Conservation (phyloP, 2,113 vertebrate species). For the Melozone crissalis region DNA sequence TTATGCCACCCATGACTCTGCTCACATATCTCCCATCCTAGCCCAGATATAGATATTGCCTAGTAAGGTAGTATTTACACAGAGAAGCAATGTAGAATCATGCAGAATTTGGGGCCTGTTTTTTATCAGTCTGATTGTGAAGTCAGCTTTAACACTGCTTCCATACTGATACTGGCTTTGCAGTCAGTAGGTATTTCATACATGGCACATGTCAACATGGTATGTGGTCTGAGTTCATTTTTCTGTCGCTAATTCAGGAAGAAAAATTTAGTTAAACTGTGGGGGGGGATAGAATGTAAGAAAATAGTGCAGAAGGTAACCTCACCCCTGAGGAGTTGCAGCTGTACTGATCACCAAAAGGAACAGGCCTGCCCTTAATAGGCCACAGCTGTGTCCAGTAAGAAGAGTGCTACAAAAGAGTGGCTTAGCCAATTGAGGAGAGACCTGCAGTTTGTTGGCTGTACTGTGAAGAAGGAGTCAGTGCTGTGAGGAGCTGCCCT, state of each 20-base stretch:
- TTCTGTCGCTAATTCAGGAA: not conserved
- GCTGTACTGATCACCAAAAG: too few relatives aligned
- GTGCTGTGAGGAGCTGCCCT: too few relatives aligned
- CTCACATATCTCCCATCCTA: not conserved
- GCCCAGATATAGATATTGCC: not conserved
- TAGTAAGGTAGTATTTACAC: not conserved
- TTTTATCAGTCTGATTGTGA: not conserved
- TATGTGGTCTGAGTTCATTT: not conserved
- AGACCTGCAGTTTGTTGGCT: too few relatives aligned
- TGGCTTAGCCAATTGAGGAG: too few relatives aligned
- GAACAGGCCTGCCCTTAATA: too few relatives aligned
- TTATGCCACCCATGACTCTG: not conserved
- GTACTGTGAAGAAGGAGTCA: too few relatives aligned
- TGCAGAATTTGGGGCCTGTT: not conserved
- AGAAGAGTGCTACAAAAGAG: too few relatives aligned
- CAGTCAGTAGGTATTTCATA: not conserved
- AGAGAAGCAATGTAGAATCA: not conserved
- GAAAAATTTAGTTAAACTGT: not conserved
- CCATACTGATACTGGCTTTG: not conserved
- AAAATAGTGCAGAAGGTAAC: too few relatives aligned
- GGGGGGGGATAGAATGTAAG: too few relatives aligned
- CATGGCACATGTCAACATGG: accelerated
- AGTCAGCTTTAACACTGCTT: not conserved
- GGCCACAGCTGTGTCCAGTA: too few relatives aligned
- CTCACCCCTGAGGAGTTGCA: too few relatives aligned